Evolutionary conservation across 2,888 invertebrate genomes (phyloP).

Genomic region (Leptopilina myrica): DNA sequence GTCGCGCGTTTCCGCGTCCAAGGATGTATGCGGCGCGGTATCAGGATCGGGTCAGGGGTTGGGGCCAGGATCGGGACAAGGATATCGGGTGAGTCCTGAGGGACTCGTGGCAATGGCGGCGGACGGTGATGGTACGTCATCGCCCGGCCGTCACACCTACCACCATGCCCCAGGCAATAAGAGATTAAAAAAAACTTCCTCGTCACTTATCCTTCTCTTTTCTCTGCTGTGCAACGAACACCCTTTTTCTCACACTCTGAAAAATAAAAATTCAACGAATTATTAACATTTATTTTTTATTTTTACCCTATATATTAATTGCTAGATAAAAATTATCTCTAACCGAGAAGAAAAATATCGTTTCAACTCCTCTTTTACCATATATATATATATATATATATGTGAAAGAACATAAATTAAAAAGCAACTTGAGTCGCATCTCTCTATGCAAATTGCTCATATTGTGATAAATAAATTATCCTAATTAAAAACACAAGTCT

Average conservation of each 20-base stretch:
- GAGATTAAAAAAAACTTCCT: constrained; percentile 32
- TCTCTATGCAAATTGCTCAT: constrained; percentile 2
- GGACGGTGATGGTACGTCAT: constrained; percentile 73
- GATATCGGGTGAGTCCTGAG: constrained; percentile 65
- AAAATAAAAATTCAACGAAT: too few species aligned
- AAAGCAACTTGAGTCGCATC: constrained; percentile 5
- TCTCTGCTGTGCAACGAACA: too few species aligned
- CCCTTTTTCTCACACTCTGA: too few species aligned
- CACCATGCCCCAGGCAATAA: constrained; percentile 67
- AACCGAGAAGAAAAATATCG: too few species aligned
- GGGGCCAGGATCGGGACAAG: constrained; percentile 55
- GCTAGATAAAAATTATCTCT: too few species aligned
- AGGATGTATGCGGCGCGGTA: constrained; percentile 46
- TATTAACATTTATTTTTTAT: too few species aligned
- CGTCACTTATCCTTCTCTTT: neutral
- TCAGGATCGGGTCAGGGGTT: constrained; percentile 54
- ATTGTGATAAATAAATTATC: constrained; percentile 4
- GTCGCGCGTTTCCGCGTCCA: constrained; percentile 30
- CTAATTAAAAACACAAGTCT: neutral
- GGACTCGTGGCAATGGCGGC: constrained; percentile 70
- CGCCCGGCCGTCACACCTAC: constrained; percentile 73
- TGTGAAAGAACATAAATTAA: neutral
- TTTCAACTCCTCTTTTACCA: neutral
- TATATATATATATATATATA: too few species aligned
- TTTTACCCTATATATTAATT: too few species aligned